Conservation (phyloP, 2,888 invertebrate species). For the Eurytoma adleriae region DNA sequence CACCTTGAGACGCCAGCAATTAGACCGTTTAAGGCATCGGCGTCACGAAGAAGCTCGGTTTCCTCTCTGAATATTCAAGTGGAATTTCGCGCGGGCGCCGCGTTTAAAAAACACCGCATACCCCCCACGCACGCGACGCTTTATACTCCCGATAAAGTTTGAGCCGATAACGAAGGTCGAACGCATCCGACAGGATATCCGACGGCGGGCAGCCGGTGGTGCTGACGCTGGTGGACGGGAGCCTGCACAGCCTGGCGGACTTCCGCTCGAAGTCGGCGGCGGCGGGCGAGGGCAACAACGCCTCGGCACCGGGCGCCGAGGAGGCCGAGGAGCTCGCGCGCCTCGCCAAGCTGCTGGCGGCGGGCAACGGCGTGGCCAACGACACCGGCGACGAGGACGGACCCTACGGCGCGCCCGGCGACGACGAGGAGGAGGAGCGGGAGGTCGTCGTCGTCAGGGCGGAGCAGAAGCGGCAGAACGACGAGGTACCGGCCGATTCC, state of each 20-base stretch:
- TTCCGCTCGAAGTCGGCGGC: slow-evolving; percentile 74
- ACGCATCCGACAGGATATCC: slow-evolving; percentile 77
- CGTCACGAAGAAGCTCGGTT: too few species aligned
- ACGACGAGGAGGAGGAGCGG: slow-evolving; percentile 45
- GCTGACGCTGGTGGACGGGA: slow-evolving; percentile 80
- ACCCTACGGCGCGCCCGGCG: slow-evolving; percentile 12
- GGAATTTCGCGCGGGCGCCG: neutral
- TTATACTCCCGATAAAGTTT: too few species aligned
- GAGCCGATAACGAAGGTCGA: too few species aligned
- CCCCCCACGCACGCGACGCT: neutral
- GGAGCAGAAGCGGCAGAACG: slow-evolving; percentile 61
- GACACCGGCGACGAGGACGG: slow-evolving; percentile 46
- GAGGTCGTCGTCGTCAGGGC: slow-evolving; percentile 69
- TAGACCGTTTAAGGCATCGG: neutral
- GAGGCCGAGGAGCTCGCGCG: neutral
- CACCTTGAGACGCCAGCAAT: neutral
- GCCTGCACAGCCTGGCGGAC: slow-evolving; percentile 78
- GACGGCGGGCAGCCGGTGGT: slow-evolving; percentile 80
- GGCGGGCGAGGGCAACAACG: neutral
- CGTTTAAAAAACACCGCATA: neutral
- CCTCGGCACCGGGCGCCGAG: neutral
- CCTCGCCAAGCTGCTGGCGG: neutral
- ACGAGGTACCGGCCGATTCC: neutral
- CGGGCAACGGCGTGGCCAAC: slow-evolving; percentile 6
- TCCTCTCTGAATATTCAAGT: too few species aligned